Base-by-base conservation (phyloP, 1,140 invertebrate species). In the Musca domestica region DNA sequence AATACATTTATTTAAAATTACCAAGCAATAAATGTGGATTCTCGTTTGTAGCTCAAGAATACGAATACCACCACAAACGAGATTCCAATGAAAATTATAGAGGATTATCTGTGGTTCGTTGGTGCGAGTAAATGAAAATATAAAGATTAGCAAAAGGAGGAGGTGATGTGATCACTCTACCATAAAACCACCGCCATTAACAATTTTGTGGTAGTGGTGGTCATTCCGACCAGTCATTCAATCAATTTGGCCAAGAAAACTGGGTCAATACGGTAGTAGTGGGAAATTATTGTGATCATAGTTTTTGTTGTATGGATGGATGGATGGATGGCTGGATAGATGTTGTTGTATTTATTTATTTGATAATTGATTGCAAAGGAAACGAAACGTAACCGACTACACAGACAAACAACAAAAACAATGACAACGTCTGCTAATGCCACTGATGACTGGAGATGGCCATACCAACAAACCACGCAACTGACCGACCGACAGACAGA, bases 71-170 rank as follows among this genome's bases (percentile, higher is more conserved):
- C 34, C 34, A 5, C 34, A 5, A 61, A 61, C 56, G 34, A 61
- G 56, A 61, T 61, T 61, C 56, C 56, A 34, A 22, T 15, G 56
- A 61, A 61, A 61, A 61, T 61, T 61, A 61, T 61, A 61, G 56
- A 61, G 56, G 56, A 61, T 61, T 61, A 61, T 41, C 34, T 41
- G 5, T 41, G 34, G 2, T 41, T 12, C 10, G 41, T 4, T 61
- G 19, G 15, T 49, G 2, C 25, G 30, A 58, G 30, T 41, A 61
- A n/a, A 61, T 61, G 34, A 61, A 34, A 41, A 61, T 27, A 20
- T 61, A 41, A 61, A 61, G 27, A 61, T 61, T 34, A 34, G 34
- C 56, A 61, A 61, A n/a, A 61, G n/a, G n/a, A 61, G 19, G 34
- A 41, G 34, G 34, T 41, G 34, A 41, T 41, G 34, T 41, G 34